Percentiles rank a stretch among this genome's conserved stretches.
These are phyloP conservation scores for Bombus vancouverensis DNA, from an alignment of 1,140 invertebrate genomes.

Conservation along the genomic window DNA sequence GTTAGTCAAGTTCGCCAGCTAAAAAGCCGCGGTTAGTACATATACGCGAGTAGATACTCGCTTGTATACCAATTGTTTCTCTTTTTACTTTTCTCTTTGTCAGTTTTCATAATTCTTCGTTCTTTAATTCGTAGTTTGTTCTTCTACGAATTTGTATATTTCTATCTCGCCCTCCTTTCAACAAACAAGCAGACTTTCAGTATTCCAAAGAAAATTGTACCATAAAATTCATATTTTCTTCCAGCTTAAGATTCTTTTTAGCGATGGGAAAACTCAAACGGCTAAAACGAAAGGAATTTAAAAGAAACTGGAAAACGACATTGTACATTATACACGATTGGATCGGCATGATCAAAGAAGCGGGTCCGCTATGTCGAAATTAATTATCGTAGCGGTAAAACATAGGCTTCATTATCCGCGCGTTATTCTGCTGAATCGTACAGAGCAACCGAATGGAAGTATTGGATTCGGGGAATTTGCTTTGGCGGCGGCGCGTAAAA, in stretches of 20 bases:
- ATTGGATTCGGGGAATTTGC: constrained; percentile 16
- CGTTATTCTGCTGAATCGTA: not conserved
- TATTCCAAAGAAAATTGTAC: no score
- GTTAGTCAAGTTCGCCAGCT: not conserved
- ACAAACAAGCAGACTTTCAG: no score
- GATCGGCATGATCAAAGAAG: not conserved
- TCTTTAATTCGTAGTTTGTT: no score
- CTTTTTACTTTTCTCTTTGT: not conserved
- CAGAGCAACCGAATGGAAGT: not conserved
- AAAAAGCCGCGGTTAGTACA: not conserved
- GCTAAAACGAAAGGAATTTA: no score
- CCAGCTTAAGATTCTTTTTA: no score
- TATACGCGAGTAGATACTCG: not conserved
- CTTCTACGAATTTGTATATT: no score
- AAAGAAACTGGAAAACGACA: no score
- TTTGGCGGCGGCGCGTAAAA: constrained; percentile 28
- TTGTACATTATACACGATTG: no score
- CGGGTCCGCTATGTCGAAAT: not conserved
- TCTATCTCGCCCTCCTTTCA: no score
- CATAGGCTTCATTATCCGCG: not conserved
- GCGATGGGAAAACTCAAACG: no score
- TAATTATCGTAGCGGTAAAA: not conserved
- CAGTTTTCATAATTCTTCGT: not conserved
- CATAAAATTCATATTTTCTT: no score
- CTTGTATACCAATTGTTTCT: not conserved